These are phyloP conservation scores for Sciurus vulgaris DNA, from an alignment of 2,797 vertebrate species.

Conservation along the genomic window DNA sequence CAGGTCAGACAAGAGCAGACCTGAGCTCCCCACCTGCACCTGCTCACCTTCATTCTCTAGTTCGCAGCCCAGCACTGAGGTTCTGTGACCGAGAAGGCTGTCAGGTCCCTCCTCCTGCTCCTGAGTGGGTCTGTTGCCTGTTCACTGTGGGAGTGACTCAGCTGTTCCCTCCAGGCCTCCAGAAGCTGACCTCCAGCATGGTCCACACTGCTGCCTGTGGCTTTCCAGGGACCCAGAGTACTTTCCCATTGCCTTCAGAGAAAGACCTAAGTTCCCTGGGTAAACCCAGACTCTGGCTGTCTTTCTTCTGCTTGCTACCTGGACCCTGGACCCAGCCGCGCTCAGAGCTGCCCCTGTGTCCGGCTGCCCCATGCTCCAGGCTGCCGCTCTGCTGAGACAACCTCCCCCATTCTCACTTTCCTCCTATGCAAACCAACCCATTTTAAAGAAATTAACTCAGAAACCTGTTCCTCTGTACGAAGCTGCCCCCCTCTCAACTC, in stretches of 20 bases:
- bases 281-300: fast-evolving
- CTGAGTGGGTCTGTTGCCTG: too few species aligned
- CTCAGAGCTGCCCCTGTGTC: fast-evolving
- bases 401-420: background rate
- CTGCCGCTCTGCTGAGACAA: fast-evolving
- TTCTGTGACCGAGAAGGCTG: too few species aligned
- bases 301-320: background rate
- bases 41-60: too few species aligned
- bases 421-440: background rate
- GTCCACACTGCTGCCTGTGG: fast-evolving
- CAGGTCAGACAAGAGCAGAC: too few species aligned
- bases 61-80: too few species aligned
- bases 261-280: background rate
- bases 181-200: background rate
- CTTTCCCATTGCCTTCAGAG: fast-evolving
- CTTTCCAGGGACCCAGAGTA: background rate
- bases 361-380: background rate
- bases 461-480: background rate
- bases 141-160: background rate
- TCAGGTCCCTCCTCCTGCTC: background rate
- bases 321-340: background rate
- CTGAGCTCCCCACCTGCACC: too few species aligned
- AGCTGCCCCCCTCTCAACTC: background rate
- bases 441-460: background rate
- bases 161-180: background rate